Conservation (phyloP, 2,888 invertebrate species). For the Parapristionchus giblindavisi region DNA sequence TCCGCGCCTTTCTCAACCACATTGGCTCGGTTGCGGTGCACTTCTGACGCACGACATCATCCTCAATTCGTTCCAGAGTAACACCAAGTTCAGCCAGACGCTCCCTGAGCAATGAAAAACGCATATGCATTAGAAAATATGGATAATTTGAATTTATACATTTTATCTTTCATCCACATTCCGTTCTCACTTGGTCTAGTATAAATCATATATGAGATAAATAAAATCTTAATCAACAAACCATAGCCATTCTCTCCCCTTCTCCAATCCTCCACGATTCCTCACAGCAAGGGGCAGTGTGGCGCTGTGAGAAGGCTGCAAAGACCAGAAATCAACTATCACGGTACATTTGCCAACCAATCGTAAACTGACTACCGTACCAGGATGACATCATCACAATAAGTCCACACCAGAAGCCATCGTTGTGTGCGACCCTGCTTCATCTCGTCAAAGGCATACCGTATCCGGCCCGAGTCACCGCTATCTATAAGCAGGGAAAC, state of each 20-base stretch:
- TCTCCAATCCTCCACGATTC: neutral
- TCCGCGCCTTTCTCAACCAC: constrained; percentile 13
- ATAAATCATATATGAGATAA: no score
- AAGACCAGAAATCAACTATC: neutral
- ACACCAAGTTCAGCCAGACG: neutral
- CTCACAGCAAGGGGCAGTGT: neutral
- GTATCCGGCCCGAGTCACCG: constrained; percentile 14
- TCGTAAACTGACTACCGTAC: constrained; percentile 27
- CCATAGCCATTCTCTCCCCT: constrained; percentile 27
- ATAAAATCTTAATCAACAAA: no score
- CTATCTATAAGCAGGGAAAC: no score
- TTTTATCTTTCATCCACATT: no score
- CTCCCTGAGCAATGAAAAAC: no score
- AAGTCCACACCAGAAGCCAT: constrained; percentile 95
- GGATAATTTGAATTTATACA: neutral
- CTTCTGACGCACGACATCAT: neutral
- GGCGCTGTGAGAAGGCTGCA: neutral
- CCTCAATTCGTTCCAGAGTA: neutral
- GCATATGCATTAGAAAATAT: neutral
- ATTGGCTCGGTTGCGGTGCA: neutral
- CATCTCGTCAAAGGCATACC: constrained; percentile 70
- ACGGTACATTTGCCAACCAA: neutral
- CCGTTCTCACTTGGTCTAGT: no score
- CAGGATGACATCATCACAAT: constrained; percentile 47
- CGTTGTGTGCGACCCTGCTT: constrained; percentile 92